A percentile compares a stretch with the other conserved stretches of the same genome.
These are phyloP conservation scores for Pseudobourletiella spinata DNA, from an alignment of 1,140 invertebrate species.

Conservation along the genomic window DNA sequence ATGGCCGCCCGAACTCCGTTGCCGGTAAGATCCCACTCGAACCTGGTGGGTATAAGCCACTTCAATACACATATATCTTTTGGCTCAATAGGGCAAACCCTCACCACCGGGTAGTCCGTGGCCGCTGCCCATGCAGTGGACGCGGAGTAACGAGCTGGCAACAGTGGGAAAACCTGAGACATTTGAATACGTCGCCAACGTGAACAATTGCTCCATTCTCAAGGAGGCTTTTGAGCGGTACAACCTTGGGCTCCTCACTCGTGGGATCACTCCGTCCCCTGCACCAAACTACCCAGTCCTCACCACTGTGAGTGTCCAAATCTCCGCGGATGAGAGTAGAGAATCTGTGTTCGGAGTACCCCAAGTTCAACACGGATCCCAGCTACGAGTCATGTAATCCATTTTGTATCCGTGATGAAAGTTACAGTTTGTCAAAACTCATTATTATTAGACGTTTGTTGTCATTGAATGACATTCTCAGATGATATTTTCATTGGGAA, in stretches of 20 bases:
- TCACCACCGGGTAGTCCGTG: neutral
- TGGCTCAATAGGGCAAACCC: neutral
- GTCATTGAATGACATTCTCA: too few relatives aligned
- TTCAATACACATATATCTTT: too few relatives aligned
- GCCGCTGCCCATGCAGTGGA: neutral
- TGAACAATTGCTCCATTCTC: neutral
- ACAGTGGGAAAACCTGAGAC: neutral
- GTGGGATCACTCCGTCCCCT: neutral
- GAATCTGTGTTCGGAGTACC: neutral
- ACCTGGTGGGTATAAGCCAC: too few relatives aligned
- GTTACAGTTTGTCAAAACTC: too few relatives aligned
- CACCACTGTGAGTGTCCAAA: neutral
- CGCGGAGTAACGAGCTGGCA: neutral
- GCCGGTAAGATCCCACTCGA: too few relatives aligned
- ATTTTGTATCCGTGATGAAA: too few relatives aligned
- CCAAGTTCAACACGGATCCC: neutral
- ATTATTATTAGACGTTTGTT: too few relatives aligned
- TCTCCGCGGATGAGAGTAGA: neutral
- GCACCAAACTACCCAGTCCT: neutral
- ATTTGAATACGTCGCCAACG: neutral
- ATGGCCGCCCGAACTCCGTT: too few relatives aligned
- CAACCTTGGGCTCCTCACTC: neutral
- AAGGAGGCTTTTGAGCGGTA: neutral
- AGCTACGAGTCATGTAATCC: neutral
- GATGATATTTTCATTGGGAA: neutral